phyloP scores from a whole-genome alignment of 2,113 vertebrate genomes.

The Vimba vimba region DNA sequence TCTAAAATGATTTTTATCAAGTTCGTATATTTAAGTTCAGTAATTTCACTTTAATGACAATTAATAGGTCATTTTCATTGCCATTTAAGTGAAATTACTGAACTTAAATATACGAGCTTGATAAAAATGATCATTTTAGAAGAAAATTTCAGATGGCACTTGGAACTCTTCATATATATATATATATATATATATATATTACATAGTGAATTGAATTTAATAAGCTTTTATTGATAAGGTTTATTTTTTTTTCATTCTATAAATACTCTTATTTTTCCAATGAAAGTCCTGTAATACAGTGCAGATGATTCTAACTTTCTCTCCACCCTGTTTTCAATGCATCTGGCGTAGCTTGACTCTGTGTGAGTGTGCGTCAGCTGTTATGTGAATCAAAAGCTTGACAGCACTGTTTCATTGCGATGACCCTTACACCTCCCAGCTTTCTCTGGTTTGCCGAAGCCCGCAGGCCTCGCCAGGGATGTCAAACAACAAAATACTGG shows the following conservation, averaged over 20 bases:
- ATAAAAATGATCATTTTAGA: too few species aligned
- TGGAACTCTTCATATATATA: too few species aligned
- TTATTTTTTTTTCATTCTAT: neutral
- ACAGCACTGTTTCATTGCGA: constrained; percentile 19
- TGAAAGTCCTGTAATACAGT: neutral
- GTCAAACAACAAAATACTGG: constrained; percentile 36
- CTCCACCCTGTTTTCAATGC: constrained; percentile 10
- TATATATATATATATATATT: too few species aligned
- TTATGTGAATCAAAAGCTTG: constrained; percentile 37
- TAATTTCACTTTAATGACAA: too few species aligned
- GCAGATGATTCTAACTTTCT: neutral
- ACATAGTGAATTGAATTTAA: neutral
- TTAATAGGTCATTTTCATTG: too few species aligned
- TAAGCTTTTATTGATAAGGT: neutral
- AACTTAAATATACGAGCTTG: too few species aligned
- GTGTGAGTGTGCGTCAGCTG: constrained; percentile 26
- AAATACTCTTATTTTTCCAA: neutral
- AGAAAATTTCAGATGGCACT: too few species aligned
- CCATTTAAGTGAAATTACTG: too few species aligned
- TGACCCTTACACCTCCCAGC: constrained; percentile 35
- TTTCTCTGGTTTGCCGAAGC: neutral
- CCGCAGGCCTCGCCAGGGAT: constrained; percentile 24
- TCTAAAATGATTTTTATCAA: too few species aligned
- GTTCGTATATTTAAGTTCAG: too few species aligned
- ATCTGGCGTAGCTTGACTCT: constrained; percentile 2